Evolutionary conservation across 92 coral and sea anemone genomes (phyloP), one percentile per base, ranked within the genome.

Genomic region (Bergia puertoricense): DNA sequence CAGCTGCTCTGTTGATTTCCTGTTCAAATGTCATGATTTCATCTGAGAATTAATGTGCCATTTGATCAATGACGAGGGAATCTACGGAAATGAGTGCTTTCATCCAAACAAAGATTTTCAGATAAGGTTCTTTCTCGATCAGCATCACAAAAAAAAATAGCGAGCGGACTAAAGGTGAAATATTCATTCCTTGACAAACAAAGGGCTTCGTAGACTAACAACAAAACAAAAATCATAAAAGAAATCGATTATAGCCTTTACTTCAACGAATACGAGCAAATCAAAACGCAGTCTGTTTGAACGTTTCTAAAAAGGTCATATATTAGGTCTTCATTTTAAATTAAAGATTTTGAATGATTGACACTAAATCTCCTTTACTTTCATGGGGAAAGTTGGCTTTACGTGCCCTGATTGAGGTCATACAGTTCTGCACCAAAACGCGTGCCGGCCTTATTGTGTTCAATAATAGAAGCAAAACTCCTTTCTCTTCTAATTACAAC

Each of bases 1-100:
- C 87, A 84, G 78, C 78, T 84, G 87, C 4, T 39, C 43, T 39
- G n/a, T 42, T 48, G 68, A 69, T 84, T 84, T 71, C 87, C 79
- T 71, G 79, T 84, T 72, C 79, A 84, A 69, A 84, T 71, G 87
- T 84, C 87, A 84, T 71, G 87, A 72, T 83, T 67, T 83, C 76
- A 71, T 71, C 56, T 48, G 22, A 46, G 79, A 84, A 84, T 68
- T 69, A 68, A 84, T 81, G 22, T 71, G 62, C 30, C 66, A 84
- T 71, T 68, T 84, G 59, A 84, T 84, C 44, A 45, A 36, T 8
- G 43, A 84, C 45, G 62, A 44, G 5, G 37, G 23, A 65, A 46
- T 13, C 20, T 79, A 39, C 86, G 77, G 87, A 84, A 45, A 84
- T 72, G 68, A 46, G 39, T 22, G n/a, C 79, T 36, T 38, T 69